Conservation (phyloP, 1,140 invertebrate species). For the Drosophila pectinifera region DNA sequence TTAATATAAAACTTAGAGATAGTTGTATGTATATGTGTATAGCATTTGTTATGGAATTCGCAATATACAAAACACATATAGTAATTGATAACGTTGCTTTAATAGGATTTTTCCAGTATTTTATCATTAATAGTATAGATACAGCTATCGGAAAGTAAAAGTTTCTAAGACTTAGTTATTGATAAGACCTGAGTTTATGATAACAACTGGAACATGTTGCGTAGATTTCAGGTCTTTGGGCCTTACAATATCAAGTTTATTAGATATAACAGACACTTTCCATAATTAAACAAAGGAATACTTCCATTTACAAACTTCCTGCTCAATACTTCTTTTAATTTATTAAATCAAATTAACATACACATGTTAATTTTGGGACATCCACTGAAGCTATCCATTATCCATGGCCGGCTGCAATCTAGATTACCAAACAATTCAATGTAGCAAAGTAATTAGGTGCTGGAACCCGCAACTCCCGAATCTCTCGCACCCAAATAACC, state of each 20-base stretch:
- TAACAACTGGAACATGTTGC: no score
- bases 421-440: conserved; percentile 22
- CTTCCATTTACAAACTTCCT: no score
- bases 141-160: conserved; percentile 3
- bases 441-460: conserved; percentile 23
- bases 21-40: background rate
- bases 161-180: background rate
- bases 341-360: background rate
- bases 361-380: background rate
- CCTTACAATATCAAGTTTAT: no score
- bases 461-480: background rate
- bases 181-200: background rate
- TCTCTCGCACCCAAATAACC: conserved; percentile 2
- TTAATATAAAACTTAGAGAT: no score
- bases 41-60: background rate
- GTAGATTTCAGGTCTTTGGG: background rate
- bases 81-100: background rate
- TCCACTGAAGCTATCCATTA: background rate
- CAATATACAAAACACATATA: background rate
- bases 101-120: background rate
- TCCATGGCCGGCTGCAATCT: conserved; percentile 12
- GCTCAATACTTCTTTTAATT: background rate
- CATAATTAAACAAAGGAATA: no score
- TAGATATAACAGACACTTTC: no score
- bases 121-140: background rate